These are phyloP conservation scores for Drosophila carrolli DNA, from an alignment of 1,140 invertebrate species.

Conservation along the genomic window DNA sequence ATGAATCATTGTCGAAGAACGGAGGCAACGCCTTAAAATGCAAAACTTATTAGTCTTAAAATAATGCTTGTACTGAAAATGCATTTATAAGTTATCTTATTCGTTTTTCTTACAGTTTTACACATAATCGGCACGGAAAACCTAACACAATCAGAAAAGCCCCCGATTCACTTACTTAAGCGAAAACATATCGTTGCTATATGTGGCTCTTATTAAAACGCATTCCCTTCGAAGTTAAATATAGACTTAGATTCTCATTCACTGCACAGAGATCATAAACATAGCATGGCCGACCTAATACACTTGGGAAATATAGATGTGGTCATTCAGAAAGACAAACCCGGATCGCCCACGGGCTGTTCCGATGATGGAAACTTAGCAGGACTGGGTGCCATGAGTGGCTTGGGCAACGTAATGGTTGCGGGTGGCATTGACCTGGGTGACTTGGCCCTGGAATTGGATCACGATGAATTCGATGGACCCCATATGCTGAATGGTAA, in stretches of 20 bases:
- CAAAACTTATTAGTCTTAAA: no score
- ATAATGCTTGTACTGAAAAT: no score
- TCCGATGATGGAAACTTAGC: constrained; percentile 92
- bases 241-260: constrained; percentile 13
- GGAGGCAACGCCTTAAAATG: no score
- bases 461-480: constrained; percentile 91
- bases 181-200: constrained; percentile 8
- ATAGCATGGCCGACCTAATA: constrained; percentile 88
- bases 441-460: constrained; percentile 90
- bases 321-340: constrained; percentile 89
- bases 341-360: constrained; percentile 92
- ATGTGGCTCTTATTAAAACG: constrained; percentile 16
- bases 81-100: background rate
- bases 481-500: constrained; percentile 87
- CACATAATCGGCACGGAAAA: constrained; percentile 2
- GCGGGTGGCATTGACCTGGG: constrained; percentile 86
- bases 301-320: constrained; percentile 87
- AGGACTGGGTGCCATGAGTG: constrained; percentile 84
- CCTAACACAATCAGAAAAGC: constrained; percentile 3
- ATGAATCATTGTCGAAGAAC: no score
- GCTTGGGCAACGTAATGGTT: constrained; percentile 88
- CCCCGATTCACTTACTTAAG: background rate
- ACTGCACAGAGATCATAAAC: background rate
- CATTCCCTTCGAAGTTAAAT: background rate
- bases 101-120: background rate